These are phyloP conservation scores for Onychostruthus taczanowskii DNA, from an alignment of 2,113 vertebrate species.

Conservation along the genomic window DNA sequence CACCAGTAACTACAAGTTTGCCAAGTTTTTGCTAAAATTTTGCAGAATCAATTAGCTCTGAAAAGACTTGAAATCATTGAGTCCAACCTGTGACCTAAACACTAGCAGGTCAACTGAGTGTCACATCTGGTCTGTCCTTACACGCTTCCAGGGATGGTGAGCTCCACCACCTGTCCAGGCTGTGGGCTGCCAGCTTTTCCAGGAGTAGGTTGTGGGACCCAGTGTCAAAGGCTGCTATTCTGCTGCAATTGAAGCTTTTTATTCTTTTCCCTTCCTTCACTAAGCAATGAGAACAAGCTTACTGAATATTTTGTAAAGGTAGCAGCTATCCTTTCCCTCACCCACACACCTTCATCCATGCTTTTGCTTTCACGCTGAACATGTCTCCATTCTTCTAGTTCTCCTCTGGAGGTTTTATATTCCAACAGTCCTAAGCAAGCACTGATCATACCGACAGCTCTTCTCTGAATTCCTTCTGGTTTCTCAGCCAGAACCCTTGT, in stretches of 20 bases:
- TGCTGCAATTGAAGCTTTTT: background rate
- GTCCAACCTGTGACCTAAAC: accelerated
- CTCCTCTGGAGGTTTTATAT: background rate
- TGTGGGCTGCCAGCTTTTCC: background rate
- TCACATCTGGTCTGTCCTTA: background rate
- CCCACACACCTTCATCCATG: background rate
- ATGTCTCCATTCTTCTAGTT: accelerated
- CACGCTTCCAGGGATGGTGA: background rate
- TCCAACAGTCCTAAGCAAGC: background rate
- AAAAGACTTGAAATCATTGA: background rate
- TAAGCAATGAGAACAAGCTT: background rate
- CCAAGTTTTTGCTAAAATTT: background rate
- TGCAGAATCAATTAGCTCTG: background rate
- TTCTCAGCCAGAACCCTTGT: background rate
- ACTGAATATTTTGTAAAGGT: background rate
- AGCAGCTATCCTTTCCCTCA: background rate
- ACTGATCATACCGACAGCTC: background rate
- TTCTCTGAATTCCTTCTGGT: background rate
- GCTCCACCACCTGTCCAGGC: background rate
- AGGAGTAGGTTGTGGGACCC: background rate
- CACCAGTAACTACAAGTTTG: background rate
- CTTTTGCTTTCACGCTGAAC: background rate
- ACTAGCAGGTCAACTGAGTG: background rate
- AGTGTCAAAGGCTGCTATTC: background rate
- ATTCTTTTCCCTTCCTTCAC: background rate